Base-by-base conservation (phyloP, 2,888 invertebrate genomes). In the Hydriomena furcata region DNA sequence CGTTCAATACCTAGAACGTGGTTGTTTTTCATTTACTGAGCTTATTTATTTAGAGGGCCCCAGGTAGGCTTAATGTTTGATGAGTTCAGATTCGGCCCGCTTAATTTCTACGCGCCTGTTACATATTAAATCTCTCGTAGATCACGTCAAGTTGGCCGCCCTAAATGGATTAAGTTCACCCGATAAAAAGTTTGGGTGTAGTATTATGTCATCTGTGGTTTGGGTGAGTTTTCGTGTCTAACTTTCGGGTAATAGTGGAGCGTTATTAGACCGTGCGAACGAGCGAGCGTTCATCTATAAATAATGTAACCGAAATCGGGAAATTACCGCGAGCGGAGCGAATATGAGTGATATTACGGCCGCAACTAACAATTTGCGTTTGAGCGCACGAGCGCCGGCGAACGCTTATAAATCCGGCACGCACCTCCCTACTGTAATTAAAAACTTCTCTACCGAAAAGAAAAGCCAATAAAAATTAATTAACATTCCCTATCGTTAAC, bases 11-110 rank as follows among this genome's bases (percentile, higher is more conserved):
- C 58, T 68, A 58, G 70, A 69, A 81, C 80, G 80, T 79, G 80
- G 78, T 71, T 82, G 86, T 89, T 89, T 89, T 89, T 90, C 86
- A 86, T 88, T 86, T 83, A 75, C 76, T 76, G 65, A 64, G 70
- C 71, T 82, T 86, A 88, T 88, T 90, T 89, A 85, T 86, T 85
- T 84, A 84, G 82, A 66, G 68, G 71, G 72, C 75, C 62, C 71
- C 80, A 82, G 82, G 85, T 83, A 79, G 75, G 80, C 75, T 88
- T 82, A 84, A 84, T 87, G 81, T 86, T 89, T 86, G 85, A 88
- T 87, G 83, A 87, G 84, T 74, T 76, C 76, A 79, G 84, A 87
- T 84, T 84, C 76, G 63, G 66, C 69, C 69, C 70, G 75, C 78
- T 81, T 83, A 82, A 86, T 85, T 86, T 82, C 78, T 77, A 66